Evolutionary conservation across 2,113 vertebrate genomes (phyloP).

Genomic region (Scopus umbretta): DNA sequence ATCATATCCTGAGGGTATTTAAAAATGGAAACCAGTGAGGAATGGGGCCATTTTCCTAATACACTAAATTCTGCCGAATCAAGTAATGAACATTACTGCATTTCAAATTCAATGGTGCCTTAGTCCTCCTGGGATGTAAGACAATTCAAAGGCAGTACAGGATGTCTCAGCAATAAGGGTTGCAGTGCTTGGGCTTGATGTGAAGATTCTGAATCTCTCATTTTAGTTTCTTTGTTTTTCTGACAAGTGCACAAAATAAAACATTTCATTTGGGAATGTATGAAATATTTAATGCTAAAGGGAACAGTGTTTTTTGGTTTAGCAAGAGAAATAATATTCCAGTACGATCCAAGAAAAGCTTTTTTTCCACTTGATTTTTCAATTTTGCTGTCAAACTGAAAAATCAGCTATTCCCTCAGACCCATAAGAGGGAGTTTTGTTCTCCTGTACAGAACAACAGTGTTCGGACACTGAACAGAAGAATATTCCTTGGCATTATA

Average conservation of each 20-base stretch:
- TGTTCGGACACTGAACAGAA: background rate
- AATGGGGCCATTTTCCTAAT: background rate
- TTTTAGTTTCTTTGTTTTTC: background rate
- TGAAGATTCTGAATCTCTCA: background rate
- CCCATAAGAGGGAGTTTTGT: background rate
- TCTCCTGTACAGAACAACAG: background rate
- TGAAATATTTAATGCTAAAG: background rate
- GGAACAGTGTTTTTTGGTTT: background rate
- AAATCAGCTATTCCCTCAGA: conserved; percentile 6
- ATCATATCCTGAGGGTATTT: background rate
- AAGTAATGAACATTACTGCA: background rate
- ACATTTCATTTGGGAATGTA: background rate
- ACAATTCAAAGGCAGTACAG: background rate
- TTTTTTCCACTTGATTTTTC: conserved; percentile 26
- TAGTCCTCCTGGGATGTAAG: background rate
- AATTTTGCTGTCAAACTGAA: conserved; percentile 41
- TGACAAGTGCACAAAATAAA: background rate
- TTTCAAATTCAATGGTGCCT: background rate
- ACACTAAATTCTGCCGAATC: background rate
- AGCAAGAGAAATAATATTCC: conserved; percentile 19
- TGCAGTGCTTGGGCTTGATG: background rate
- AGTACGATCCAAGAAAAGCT: background rate
- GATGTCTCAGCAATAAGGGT: background rate
- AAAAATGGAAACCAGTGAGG: background rate
- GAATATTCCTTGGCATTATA: conserved; percentile 4